A percentile compares a stretch with the other conserved stretches of the same genome.
Evolutionary conservation across 2,113 vertebrate species (phyloP).

Genomic region (Lipotes vexillifer): DNA sequence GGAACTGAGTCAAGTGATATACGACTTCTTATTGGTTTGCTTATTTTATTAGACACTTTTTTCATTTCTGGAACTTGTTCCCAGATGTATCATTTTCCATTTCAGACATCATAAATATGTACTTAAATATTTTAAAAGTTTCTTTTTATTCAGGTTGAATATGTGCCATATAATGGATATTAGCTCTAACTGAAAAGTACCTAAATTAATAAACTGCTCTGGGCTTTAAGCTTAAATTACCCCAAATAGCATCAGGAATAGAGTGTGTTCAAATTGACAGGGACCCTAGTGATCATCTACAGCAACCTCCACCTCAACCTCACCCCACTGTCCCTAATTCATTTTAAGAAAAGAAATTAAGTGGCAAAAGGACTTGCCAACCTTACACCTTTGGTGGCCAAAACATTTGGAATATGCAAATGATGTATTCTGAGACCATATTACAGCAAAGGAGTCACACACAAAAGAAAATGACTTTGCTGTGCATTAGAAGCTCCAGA

Average conservation of each 20-base stretch:
- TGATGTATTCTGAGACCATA: background rate
- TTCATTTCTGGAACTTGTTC: conserved; percentile 44
- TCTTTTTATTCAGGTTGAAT: conserved; percentile 38
- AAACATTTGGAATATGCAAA: background rate
- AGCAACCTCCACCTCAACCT: background rate
- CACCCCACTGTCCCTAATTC: background rate
- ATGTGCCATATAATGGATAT: conserved; percentile 32
- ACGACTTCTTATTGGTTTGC: background rate
- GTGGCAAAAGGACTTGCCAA: background rate
- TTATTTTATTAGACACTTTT: conserved; percentile 53
- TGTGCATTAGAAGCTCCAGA: background rate
- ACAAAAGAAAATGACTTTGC: background rate
- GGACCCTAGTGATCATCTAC: background rate
- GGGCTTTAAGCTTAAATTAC: background rate
- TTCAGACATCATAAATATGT: conserved; percentile 61
- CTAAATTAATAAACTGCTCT: background rate
- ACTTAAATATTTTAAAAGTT: conserved; percentile 67
- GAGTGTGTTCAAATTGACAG: background rate
- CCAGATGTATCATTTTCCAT: conserved; percentile 60
- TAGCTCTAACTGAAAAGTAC: background rate
- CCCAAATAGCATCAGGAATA: background rate
- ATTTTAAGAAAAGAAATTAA: background rate
- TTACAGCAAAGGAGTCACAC: background rate
- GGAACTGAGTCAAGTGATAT: background rate
- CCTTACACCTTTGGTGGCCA: background rate